Evolutionary conservation across 2,113 vertebrate genomes (phyloP), one percentile per base, ranked within the genome.

Genomic region (Cynopterus brachyotis): DNA sequence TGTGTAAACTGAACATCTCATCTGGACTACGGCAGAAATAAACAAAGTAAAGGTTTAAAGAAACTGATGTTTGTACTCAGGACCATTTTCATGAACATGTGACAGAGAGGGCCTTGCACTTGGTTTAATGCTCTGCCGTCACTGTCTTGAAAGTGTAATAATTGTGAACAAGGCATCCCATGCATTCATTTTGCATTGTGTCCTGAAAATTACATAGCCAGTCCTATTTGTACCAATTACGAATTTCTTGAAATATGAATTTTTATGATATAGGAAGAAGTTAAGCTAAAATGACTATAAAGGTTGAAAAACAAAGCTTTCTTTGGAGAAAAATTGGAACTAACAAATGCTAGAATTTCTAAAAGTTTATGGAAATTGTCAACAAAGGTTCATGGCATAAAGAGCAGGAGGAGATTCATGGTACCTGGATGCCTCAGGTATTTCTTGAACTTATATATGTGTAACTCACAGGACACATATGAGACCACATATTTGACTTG

Each of bases 341-440:
- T 12, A 67, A 80, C n/a, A 62, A 81, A 55, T 47, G 8, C 17
- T 84, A 24, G n/a, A n/a, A 22, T 93, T 85, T 72, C 81, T 96
- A 37, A 35, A 93, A 64, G 24, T 13, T 97, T 55, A 40, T 69
- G 37, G 57, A 45, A 50, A n/a, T 37, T 53, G 81, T 13, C 5
- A 24, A 30, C 37, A 69, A 72, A 80, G 50, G 35, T 62, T 66
- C 28, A 6, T 37, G 35, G 59, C 59, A 64, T n/a, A 57, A 47
- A 94, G 53, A 78, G 40, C 45, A 47, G 88, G 76, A 69, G 5
- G 73, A 82, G 20, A 86, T 35, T 24, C 0, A 1, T 35, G 9
- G 30, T 12, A 40, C 16, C 13, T 50, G 42, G 28, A 1, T 22
- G 24, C n/a, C 47, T 5, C 3, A 1, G 0, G 5, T 40, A 17